Conservation (phyloP, 2,113 vertebrate genomes). For the Coracopsis vasa region DNA sequence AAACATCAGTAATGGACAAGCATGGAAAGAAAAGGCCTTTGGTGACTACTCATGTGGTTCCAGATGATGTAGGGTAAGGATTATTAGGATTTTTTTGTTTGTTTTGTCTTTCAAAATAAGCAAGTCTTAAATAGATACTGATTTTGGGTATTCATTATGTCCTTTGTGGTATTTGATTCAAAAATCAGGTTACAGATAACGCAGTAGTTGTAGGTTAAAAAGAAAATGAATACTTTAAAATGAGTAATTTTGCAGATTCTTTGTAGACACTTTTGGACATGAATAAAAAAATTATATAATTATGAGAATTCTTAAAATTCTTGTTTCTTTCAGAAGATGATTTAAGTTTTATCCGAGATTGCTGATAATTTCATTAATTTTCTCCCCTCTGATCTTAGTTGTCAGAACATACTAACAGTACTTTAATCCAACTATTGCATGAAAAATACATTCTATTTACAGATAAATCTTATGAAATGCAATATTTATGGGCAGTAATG, state of each 20-base stretch:
- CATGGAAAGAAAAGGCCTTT: conserved; percentile 74
- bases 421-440: not conserved
- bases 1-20: conserved; percentile 65
- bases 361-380: not conserved
- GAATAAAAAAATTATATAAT: not conserved
- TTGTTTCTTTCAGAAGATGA: not conserved
- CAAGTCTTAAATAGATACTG: not conserved
- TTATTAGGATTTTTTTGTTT: not conserved
- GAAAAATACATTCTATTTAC: not conserved
- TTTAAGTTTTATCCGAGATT: not conserved
- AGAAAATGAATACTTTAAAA: not conserved
- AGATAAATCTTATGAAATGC: not conserved
- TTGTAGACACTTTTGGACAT: not conserved
- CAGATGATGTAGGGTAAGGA: conserved; percentile 76
- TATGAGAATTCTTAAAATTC: not conserved
- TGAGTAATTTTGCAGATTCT: not conserved
- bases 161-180: not conserved
- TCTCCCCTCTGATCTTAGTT: not conserved
- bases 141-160: not conserved
- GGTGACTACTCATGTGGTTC: conserved; percentile 15
- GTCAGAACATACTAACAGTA: not conserved
- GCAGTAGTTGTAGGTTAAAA: not conserved
- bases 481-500: not conserved
- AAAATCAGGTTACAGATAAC: not conserved
- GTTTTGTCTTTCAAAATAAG: not conserved